phyloP scores from a whole-genome alignment of 2,797 vertebrate genomes.

The Propithecus deckenii region DNA sequence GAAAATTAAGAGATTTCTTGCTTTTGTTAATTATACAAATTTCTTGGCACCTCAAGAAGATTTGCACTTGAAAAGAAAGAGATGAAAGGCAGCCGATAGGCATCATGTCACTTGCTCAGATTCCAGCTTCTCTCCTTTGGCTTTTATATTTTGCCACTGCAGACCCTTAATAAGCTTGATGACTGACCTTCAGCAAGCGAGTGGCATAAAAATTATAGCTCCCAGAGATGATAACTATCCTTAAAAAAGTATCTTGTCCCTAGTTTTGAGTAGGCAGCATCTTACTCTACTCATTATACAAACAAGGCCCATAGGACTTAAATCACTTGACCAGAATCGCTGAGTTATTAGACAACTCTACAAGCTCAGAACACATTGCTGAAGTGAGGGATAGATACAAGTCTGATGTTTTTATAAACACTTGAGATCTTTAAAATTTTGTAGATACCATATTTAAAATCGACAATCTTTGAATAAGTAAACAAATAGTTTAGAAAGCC shows the following conservation, averaged over 20 bases:
- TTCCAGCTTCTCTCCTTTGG: background rate
- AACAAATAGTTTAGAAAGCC: background rate
- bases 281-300: background rate
- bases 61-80: constrained; percentile 45
- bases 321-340: background rate
- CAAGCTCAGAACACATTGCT: background rate
- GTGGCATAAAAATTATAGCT: constrained; percentile 48
- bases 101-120: background rate
- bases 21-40: constrained; percentile 53
- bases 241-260: background rate
- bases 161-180: constrained; percentile 50
- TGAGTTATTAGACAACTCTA: background rate
- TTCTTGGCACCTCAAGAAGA: background rate
- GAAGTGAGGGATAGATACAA: background rate
- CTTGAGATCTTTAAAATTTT: background rate
- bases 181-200: constrained; percentile 4
- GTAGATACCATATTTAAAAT: background rate
- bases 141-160: constrained; percentile 39
- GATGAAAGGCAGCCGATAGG: constrained; percentile 47
- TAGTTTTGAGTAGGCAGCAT: background rate
- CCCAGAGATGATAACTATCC: constrained; percentile 13
- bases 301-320: background rate
- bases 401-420: background rate
- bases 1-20: background rate
- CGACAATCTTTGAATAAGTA: constrained; percentile 16